phyloP scores from a whole-genome alignment of 2,113 vertebrate genomes.

The Cryptomyrus ogoouensis region DNA sequence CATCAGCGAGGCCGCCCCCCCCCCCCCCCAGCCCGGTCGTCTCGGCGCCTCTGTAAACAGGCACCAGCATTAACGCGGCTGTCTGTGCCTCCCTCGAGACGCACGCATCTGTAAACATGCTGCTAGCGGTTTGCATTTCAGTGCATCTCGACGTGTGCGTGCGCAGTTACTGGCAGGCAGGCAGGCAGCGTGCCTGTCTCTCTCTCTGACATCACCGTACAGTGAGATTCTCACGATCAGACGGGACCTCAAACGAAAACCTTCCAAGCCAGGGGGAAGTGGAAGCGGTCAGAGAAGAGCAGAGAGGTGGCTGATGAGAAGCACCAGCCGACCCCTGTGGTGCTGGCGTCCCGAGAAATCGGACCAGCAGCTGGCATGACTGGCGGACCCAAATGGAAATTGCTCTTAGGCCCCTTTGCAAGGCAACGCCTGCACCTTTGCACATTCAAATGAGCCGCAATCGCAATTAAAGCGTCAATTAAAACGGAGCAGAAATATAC shows the following conservation, averaged over 20 bases:
- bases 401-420: neutral
- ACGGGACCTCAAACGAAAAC: neutral
- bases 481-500: neutral
- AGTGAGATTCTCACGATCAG: neutral
- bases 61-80: neutral
- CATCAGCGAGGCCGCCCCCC: neutral
- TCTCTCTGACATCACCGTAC: neutral
- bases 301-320: neutral
- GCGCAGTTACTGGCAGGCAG: neutral
- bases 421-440: neutral
- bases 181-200: neutral
- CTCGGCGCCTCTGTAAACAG: neutral
- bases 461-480: neutral
- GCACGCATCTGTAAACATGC: slow-evolving; percentile 1
- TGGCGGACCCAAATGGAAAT: neutral
- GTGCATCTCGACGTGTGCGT: neutral
- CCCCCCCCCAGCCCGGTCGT: neutral
- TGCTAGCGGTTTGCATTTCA: neutral
- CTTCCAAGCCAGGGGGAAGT: neutral
- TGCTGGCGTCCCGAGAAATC: neutral
- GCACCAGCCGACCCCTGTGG: neutral
- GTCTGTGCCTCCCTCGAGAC: neutral
- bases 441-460: neutral
- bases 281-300: neutral
- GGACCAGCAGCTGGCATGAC: neutral